These are phyloP conservation scores for Lasioglossum villosulum DNA, from an alignment of 2,888 invertebrate species.

Conservation along the genomic window DNA sequence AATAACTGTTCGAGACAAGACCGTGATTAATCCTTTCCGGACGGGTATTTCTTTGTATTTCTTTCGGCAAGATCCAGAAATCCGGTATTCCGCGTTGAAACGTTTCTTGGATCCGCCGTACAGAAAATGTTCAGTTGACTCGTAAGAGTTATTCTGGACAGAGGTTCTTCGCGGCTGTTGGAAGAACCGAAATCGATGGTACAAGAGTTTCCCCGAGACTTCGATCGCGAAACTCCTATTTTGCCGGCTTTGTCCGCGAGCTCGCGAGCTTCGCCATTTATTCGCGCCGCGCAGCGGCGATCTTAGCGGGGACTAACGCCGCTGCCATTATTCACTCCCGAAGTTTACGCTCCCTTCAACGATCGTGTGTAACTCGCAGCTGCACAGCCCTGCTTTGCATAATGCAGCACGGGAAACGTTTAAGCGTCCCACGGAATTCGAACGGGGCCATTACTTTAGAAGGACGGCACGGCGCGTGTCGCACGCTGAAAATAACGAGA, in stretches of 20 bases:
- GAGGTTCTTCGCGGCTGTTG: neutral
- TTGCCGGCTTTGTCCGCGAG: neutral
- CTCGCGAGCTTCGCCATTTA: neutral
- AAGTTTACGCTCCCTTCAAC: slow-evolving; percentile 33
- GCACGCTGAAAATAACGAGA: neutral
- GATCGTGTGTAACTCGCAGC: slow-evolving; percentile 45
- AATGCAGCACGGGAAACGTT: slow-evolving; percentile 33
- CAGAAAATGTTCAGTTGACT: no score
- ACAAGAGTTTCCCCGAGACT: neutral
- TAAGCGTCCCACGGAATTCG: slow-evolving; percentile 22
- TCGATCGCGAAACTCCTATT: neutral
- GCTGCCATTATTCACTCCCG: slow-evolving; percentile 3
- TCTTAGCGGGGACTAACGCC: neutral
- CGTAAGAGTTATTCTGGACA: no score
- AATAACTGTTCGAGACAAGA: no score
- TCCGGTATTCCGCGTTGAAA: no score
- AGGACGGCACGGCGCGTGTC: neutral
- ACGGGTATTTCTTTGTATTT: neutral
- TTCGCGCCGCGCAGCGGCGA: neutral
- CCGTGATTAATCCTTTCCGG: neutral
- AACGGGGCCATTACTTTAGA: slow-evolving; percentile 22
- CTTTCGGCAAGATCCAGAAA: no score
- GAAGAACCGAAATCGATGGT: neutral
- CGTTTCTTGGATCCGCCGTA: no score
- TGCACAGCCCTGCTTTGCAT: slow-evolving; percentile 28